Base-by-base conservation (phyloP, 2,797 vertebrate species). In the Propithecus deckenii region DNA sequence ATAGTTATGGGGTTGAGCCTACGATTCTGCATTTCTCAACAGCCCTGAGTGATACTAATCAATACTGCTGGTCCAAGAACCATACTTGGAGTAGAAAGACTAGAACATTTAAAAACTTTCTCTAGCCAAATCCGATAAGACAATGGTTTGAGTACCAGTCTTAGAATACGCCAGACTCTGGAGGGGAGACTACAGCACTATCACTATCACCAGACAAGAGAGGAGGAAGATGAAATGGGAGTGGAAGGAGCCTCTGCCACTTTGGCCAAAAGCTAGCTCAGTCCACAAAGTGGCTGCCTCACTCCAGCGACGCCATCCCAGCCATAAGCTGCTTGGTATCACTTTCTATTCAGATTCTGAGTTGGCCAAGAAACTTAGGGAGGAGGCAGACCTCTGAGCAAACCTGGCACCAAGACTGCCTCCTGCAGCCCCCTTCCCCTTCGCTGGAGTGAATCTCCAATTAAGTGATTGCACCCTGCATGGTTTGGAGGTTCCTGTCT, bases 391-490 rank as follows among this genome's bases (percentile, higher is more conserved):
- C 32, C 11, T 28, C 55, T 11, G n/a, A n/a, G 52, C 38, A 41
- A 43, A n/a, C 7, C n/a, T 30, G 6, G 63, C 52, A 90, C 55
- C 28, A 17, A 35, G 7, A 14, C 48, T 20, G 2, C 14, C 3
- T 63, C 18, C 35, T 74, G 12, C 0, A 1, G 3, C 10, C 41
- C 5, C 13, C 22, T 14, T 57, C 23, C 11, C 41, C 32, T 65
- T 28, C 32, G 20, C 38, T 28, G 46, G 38, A 87, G 78, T 9
- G n/a, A 38, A 59, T 55, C 43, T 71, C 13, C 63, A 28, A 28
- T 2, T 8, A 22, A 32, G 22, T 11, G 6, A 5, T 3, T 0
- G 15, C 23, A 63, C 7, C 15, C 3, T 12, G 4, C 3, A 13
- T 9, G 25, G 22, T 14, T 17, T 25, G 9, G n/a, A 78, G 17